Percentiles rank a stretch among this genome's conserved stretches.
Evolutionary conservation across 2,797 vertebrate species (phyloP).

Genomic region (Thunnus albacares): DNA sequence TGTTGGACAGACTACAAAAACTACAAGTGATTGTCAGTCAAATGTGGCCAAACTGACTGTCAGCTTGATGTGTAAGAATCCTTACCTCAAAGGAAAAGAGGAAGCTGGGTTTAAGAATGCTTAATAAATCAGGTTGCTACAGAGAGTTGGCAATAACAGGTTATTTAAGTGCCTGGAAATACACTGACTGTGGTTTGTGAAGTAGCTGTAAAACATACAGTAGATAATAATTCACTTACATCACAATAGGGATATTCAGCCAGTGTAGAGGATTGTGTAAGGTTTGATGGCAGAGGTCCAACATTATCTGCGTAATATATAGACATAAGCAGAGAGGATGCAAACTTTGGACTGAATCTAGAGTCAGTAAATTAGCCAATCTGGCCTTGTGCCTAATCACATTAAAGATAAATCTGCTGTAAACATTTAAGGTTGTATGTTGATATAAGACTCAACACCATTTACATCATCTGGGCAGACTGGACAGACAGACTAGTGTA

Average conservation of each 20-base stretch:
- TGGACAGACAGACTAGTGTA: conserved; percentile 60
- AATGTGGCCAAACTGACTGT: not conserved
- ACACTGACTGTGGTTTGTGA: conserved; percentile 1
- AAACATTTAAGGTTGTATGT: conserved; percentile 22
- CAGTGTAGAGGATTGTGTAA: not conserved
- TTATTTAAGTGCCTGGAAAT: conserved; percentile 19
- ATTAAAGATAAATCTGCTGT: conserved; percentile 22
- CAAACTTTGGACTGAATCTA: conserved; percentile 16
- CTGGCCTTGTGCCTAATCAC: not conserved
- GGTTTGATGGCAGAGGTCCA: conserved; percentile 21
- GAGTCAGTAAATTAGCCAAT: conserved; percentile 6
- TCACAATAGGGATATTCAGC: conserved; percentile 15
- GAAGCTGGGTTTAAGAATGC: conserved; percentile 28
- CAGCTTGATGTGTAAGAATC: not conserved
- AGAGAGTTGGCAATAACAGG: conserved; percentile 23
- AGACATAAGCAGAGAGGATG: not conserved
- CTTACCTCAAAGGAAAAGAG: not conserved
- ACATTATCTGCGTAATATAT: not conserved
- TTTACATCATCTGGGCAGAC: conserved; percentile 61
- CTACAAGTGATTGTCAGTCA: conserved; percentile 19
- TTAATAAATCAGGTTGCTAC: conserved; percentile 33
- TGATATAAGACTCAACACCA: conserved; percentile 40
- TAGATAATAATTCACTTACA: not conserved
- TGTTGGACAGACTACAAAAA: conserved; percentile 2
- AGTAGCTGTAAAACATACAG: not conserved